Evolutionary conservation across 2,888 invertebrate genomes (phyloP).

Genomic region (Drepanosiphum platanoidis): DNA sequence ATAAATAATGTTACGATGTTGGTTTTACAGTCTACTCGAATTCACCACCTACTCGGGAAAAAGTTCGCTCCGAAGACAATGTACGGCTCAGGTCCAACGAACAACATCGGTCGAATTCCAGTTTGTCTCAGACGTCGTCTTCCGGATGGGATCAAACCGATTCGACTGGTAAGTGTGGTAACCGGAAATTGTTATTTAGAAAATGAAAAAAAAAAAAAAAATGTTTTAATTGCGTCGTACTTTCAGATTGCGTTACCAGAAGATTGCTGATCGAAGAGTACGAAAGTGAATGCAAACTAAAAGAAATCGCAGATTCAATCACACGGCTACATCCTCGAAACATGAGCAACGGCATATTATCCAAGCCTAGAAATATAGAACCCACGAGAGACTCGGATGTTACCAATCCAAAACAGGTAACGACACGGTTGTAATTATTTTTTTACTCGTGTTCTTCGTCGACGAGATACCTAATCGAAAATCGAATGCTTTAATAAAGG

Average conservation of each 20-base stretch:
- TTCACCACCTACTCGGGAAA: conserved; percentile 40
- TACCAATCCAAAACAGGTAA: conserved; percentile 65
- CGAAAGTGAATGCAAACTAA: conserved; percentile 71
- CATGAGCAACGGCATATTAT: conserved; percentile 62
- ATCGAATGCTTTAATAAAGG: conserved; percentile 67
- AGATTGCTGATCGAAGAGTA: conserved; percentile 70
- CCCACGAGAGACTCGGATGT: conserved; percentile 66
- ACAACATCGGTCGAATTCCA: conserved; percentile 55
- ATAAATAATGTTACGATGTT: neutral
- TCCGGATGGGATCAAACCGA: conserved; percentile 59
- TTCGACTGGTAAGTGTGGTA: conserved; percentile 43
- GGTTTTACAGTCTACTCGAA: conserved; percentile 27
- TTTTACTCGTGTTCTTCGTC: neutral
- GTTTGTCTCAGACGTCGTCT: conserved; percentile 55
- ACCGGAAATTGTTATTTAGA: neutral
- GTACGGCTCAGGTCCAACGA: conserved; percentile 32
- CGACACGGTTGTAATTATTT: neutral
- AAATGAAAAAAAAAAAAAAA: neutral
- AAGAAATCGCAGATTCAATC: conserved; percentile 84
- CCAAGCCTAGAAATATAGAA: conserved; percentile 64
- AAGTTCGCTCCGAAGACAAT: conserved; percentile 31
- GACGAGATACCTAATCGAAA: neutral
- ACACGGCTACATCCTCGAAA: conserved; percentile 72
- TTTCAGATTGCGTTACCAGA: conserved; percentile 66
- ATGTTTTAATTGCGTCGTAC: neutral